Base-by-base conservation (phyloP, 1,140 invertebrate species). In the Mactra quadrangularis region DNA sequence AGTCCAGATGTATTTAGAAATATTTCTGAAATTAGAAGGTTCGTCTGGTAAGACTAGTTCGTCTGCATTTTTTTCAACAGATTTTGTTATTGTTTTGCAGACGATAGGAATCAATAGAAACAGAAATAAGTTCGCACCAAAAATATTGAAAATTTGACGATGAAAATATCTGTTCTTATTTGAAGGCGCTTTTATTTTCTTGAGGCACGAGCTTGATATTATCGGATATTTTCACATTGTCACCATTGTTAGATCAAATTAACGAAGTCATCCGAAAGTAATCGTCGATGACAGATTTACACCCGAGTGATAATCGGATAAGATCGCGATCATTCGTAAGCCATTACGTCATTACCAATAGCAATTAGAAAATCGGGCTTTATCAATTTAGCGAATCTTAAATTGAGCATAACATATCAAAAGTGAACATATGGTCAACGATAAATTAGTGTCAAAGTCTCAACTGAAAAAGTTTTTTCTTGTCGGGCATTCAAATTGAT, bases 391-490 rank as follows among this genome's bases (percentile, higher is more conserved):
- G 25, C 3, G 2, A 15, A 68, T 68, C 64, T 29, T 3, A 3
- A 50, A 68, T 29, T 27, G 64, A 41, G 45, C 64, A 41, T 68
- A 50, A 29, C 25, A 33, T 27, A 31, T 68, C 45, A n/a, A 31
- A 47, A 31, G 27, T 15, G 41, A 41, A 68, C 64, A 68, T 68
- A 68, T 68, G 64, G 64, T 68, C 64, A 68, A 7, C 64, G 27
- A 68, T 68, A 68, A 47, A 68, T 68, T 68, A 68, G 64, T 68
- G 64, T 68, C 64, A 68, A 47, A 27, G 45, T 50, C 47, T 50
- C 64, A 22, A 38, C 47, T 68, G 64, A 68, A 27, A 68, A n/a
- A 19, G 6, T 41, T n/a, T n/a, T 41, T 50, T 68, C 38, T 41
- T 50, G 47, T 25, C 22, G 64, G 64, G 47, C 64, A 50, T 68